phyloP scores from a whole-genome alignment of 2,888 invertebrate species.

The Kryphioiulus occultus region DNA sequence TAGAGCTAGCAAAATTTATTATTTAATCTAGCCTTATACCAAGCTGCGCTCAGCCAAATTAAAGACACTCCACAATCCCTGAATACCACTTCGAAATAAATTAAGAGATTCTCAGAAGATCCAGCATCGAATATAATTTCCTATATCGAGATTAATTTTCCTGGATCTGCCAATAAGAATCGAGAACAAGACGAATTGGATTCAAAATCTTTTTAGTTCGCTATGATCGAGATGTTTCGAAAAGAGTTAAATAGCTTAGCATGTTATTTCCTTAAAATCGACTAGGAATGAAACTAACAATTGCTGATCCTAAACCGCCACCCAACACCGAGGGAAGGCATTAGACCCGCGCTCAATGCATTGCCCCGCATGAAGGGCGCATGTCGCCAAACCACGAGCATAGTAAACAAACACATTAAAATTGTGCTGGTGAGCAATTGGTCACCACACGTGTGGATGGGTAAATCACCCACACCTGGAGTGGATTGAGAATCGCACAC shows the following conservation, averaged over 20 bases:
- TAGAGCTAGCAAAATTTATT: not conserved
- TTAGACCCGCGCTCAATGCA: slow-evolving; percentile 5
- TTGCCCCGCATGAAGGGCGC: slow-evolving; percentile 5
- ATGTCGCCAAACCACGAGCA: not conserved
- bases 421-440: slow-evolving; percentile 35
- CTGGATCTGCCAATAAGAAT: not conserved
- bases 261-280: too few relatives aligned
- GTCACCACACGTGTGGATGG: slow-evolving; percentile 39
- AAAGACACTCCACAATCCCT: not conserved
- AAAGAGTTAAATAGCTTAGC: not conserved
- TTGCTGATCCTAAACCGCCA: not conserved
- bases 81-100: not conserved
- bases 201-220: not conserved
- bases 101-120: too few relatives aligned
- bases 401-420: slow-evolving; percentile 39
- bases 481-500: slow-evolving; percentile 37
- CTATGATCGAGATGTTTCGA: not conserved
- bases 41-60: not conserved
- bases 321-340: not conserved
- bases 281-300: not conserved
- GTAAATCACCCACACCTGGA: slow-evolving; percentile 41
- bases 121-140: too few relatives aligned
- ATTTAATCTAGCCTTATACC: not conserved
- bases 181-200: not conserved
- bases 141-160: not conserved